Base-by-base conservation (phyloP, 2,888 invertebrate genomes). In the Aromia moschata region DNA sequence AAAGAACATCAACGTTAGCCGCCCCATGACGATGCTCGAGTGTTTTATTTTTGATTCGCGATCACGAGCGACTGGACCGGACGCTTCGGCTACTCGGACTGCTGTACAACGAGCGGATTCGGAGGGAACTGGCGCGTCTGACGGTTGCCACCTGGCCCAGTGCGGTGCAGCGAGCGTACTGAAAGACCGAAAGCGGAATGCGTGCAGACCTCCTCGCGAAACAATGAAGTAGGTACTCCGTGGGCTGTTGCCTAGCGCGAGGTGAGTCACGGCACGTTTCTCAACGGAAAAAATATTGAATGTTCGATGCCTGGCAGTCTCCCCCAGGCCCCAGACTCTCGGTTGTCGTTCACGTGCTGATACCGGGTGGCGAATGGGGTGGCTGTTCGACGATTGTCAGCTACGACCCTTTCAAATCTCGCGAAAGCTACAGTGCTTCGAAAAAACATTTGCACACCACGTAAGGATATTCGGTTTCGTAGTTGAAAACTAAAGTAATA, bases 201-300 rank as follows among this genome's bases (percentile, higher is more conserved):
- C 49, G 49, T 49, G 15, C 38, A 20, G 38, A 37, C 20, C 16
- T 38, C 25, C 37, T 49, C 25, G 38, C 49, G 25, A 49, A 49
- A 49, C 49, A 49, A 49, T 49, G 30, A 40, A 49, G 49, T 49
- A 49, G 33, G 14, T 30, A 31, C n/a, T n/a, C 15, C 12, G 45
- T 45, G 49, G 49, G 49, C 38, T 49, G 49, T 49, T 40, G 49
- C 49, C 38, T 49, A 40, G 37, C 25, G 37, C 25, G 47, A 36
- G 18, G 45, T 58, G 58, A 58, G 43, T 60, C 57, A 63, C 36
- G 52, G 41, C 40, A 36, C 43, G 31, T 58, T 60, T 58, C 63
- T 61, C 58, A 64, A 64, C 60, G 60, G 64, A 64, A 64, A 64
- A 49, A 49, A 15, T 38, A 49, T 38, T 49, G 43, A 43, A 38